Evolutionary conservation across 2,797 vertebrate genomes (phyloP), one percentile per base, ranked within the genome.

Genomic region (Erpetoichthys calabaricus): DNA sequence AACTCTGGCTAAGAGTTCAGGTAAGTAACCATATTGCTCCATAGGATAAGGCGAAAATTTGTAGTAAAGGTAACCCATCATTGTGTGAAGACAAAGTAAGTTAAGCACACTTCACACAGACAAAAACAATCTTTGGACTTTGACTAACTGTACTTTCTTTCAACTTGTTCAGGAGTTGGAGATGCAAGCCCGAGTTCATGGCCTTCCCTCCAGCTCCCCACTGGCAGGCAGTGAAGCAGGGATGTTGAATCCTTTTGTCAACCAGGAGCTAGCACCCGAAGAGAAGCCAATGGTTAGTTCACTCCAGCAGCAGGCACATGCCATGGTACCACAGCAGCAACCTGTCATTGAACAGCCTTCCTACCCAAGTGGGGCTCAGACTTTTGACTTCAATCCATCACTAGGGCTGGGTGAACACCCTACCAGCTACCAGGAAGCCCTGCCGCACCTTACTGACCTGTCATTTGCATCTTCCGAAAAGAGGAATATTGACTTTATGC

Each of bases 1-100:
- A 98, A 64, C 75, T 98, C 59, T 74, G 91, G 87, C 86, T 95
- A 47, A 92, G 94, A 60, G 94, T 98, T 71, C 92, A 97, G 91
- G 95, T 97, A 45, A 61, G 63, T 25, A 45, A 44, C 47, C 46
- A 46, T 47, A 25, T 25, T 25, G 2, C 46, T 47, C 46, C 46
- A 47, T 9, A 47, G 46, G 46, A 47, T 47, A 9, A 47, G 9
- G 9, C 46, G 47, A 47, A 47, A 2, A 47, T 25, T 25, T 25
- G 25, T 25, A 25, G 25, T 25, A 25, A 25, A 25, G 25, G 25
- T 25, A 1, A 25, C 25, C 25, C 46, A 47, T 5, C 5, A 47
- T 47, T 47, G 46, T 47, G 46, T 6, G 46, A 47, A 47, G 46
- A 47, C 5, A 47, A 47, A 47, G 9, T 9, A 47, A 47, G 47